Percentiles rank a stretch among this genome's conserved stretches.
Conservation (phyloP, 2,797 vertebrate genomes). For the Bryconaethiops microstoma region DNA sequence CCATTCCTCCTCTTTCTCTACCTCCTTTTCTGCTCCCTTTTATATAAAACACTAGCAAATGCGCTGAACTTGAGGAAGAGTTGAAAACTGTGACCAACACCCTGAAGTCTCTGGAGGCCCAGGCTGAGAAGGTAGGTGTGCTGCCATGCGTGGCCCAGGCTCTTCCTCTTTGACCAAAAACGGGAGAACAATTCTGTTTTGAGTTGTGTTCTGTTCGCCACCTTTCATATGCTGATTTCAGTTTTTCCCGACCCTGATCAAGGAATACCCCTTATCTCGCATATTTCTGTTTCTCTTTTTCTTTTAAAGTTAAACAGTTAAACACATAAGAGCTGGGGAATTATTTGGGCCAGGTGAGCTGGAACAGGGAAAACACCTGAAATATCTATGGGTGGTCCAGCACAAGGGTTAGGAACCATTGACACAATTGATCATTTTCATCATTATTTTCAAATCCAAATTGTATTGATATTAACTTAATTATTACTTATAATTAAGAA, state of each 20-base stretch:
- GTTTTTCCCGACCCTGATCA: neutral
- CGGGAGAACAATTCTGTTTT: conserved; percentile 10
- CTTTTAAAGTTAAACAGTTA: no score
- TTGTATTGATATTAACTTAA: neutral
- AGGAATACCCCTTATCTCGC: neutral
- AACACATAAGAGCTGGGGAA: neutral
- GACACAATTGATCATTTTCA: neutral
- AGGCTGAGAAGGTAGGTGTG: conserved; percentile 98
- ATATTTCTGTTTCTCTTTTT: neutral
- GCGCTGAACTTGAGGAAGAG: conserved; percentile 99
- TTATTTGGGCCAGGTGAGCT: neutral
- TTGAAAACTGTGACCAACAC: conserved; percentile 99
- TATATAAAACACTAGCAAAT: conserved; percentile 95
- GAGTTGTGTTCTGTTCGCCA: neutral
- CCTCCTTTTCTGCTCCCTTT: conserved; percentile 71
- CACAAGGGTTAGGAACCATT: neutral
- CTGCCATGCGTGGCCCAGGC: conserved; percentile 13
- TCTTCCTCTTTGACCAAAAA: conserved; percentile 15
- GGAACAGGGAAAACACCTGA: neutral
- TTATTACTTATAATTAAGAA: neutral
- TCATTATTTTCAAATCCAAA: neutral
- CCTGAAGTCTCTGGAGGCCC: conserved; percentile 99
- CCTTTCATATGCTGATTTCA: neutral
- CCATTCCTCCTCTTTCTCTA: conserved; percentile 63
- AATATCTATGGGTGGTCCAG: neutral